Base-by-base conservation (phyloP, 2,888 invertebrate genomes). In the Drosophila robusta region DNA sequence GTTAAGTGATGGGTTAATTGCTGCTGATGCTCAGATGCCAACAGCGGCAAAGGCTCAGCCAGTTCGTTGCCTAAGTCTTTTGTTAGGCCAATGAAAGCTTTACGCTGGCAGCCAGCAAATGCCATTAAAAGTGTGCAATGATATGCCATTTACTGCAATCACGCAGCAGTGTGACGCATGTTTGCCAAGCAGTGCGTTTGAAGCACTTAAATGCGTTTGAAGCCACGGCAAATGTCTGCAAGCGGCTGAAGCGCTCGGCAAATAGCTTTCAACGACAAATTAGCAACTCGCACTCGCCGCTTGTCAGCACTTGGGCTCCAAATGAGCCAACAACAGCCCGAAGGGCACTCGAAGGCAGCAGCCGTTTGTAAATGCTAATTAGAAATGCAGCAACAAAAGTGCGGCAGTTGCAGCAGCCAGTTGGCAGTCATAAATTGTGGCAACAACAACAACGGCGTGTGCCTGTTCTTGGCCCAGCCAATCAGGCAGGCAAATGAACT, bases 1-100 rank as follows among this genome's bases (percentile, higher is more conserved):
- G 79, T 71, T 87, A 87, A 84, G 85, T 87, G 85, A 81, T 82
- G 85, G 82, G 72, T 68, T 84, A 84, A 84, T 87, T 86, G 78
- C 68, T 32, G 58, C 52, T 52, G 54, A 70, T 61, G 65, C 60
- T 51, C 56, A 29, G 44, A 34, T 44, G 16, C 41, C 9, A 29
- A 29, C 8, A 29, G 26, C 26, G 26, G 26, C 29, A 29, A 29
- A 34, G 11, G 34, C 34, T 9, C 65, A 51, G 60, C 69, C 74
- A 75, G 83, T 80, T 86, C 69, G 75, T 74, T 70, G 70, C 80
- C 70, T 70, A 73, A 80, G 73, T 78, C 83, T 83, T 83, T 80
- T 70, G 80, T 75, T 75, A 12, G 34, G 34, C 26, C 26, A 26
- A 16, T 16, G n/a, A n/a, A n/a, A n/a, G n/a, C n/a, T n/a, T n/a